Evolutionary conservation across 2,888 invertebrate species (phyloP).

Genomic region (Carabus problematicus): DNA sequence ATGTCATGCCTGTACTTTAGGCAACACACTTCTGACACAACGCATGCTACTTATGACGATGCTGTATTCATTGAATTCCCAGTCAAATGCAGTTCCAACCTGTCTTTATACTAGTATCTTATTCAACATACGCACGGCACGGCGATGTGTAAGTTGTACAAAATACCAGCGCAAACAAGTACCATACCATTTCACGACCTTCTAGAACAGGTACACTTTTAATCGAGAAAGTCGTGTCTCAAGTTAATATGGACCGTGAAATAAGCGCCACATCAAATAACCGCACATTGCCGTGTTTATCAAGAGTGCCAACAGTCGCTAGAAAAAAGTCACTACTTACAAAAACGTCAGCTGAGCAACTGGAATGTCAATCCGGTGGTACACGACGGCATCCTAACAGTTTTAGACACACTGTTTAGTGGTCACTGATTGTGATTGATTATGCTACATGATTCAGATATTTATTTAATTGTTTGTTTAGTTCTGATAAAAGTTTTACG

Average conservation of each 20-base stretch:
- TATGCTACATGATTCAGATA: not conserved
- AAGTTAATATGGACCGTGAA: too few species aligned
- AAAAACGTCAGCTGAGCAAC: constrained; percentile 40
- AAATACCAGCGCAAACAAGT: too few species aligned
- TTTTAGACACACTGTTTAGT: not conserved
- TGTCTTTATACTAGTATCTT: too few species aligned
- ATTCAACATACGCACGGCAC: too few species aligned
- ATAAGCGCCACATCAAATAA: too few species aligned
- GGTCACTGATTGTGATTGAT: not conserved
- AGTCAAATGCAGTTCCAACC: not conserved
- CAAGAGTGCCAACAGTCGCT: too few species aligned
- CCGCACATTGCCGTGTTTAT: constrained; percentile 7
- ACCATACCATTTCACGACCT: too few species aligned
- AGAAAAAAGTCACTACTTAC: constrained; percentile 31
- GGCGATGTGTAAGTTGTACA: too few species aligned
- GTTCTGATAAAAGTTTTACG: too few species aligned
- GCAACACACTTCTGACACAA: constrained; percentile 22
- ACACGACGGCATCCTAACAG: constrained; percentile 34
- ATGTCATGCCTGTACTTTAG: constrained; percentile 9
- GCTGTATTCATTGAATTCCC: constrained; percentile 40
- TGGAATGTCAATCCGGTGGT: constrained; percentile 36
- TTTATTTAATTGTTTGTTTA: not conserved
- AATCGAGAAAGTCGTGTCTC: too few species aligned
- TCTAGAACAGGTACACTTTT: too few species aligned
- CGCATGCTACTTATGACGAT: constrained; percentile 31